Evolutionary conservation across 2,797 vertebrate genomes (phyloP).

Genomic region (Rhinogobio ventralis): DNA sequence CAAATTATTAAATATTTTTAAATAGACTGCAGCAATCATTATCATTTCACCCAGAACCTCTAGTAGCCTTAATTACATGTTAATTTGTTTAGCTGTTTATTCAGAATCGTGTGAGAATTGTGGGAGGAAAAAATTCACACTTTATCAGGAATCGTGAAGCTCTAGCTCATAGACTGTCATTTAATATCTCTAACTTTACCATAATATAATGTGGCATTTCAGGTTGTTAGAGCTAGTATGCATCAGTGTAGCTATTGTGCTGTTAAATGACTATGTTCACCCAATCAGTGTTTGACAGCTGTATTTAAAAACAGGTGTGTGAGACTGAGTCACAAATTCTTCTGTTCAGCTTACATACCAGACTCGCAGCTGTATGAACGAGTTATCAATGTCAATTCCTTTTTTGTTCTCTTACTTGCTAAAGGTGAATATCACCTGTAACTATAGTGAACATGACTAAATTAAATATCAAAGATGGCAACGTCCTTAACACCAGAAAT

Average conservation of each 20-base stretch:
- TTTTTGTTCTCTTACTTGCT: not conserved
- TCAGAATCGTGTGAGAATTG: too few species aligned
- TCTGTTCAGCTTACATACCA: not conserved
- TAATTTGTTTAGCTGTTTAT: too few species aligned
- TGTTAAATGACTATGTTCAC: not conserved
- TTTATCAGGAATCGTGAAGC: not conserved
- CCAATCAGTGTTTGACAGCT: not conserved
- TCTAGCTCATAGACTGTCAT: not conserved
- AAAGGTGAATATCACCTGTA: not conserved
- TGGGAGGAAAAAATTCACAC: too few species aligned
- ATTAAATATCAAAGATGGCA: not conserved
- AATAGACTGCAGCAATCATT: too few species aligned
- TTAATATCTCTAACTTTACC: not conserved
- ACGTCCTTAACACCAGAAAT: not conserved
- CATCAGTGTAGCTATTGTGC: not conserved
- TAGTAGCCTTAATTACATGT: too few species aligned
- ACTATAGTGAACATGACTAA: not conserved
- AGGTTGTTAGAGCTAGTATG: not conserved
- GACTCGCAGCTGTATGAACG: not conserved
- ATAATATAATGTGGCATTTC: too few species aligned
- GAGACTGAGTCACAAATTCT: not conserved
- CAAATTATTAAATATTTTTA: too few species aligned
- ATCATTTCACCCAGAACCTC: too few species aligned
- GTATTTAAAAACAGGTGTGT: not conserved
- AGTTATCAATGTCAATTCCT: not conserved